phyloP scores from a whole-genome alignment of 2,888 invertebrate genomes.

The Drosophila nr. fundita region DNA sequence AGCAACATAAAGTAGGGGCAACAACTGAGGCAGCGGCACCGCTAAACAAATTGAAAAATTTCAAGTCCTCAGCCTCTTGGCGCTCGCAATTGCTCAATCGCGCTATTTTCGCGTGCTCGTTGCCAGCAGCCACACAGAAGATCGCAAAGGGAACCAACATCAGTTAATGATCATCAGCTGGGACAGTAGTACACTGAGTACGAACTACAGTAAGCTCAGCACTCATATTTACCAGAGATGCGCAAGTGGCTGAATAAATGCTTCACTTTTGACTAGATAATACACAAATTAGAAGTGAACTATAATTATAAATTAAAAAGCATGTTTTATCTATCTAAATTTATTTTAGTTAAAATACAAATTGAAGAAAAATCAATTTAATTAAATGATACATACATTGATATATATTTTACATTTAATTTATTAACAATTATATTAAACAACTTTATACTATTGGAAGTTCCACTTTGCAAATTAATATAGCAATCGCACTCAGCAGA shows the following conservation, averaged over 20 bases:
- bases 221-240: constrained; percentile 45
- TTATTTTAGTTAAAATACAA: neutral
- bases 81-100: constrained; percentile 78
- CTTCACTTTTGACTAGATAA: neutral
- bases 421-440: neutral
- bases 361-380: neutral
- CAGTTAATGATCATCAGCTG: constrained; percentile 35
- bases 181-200: constrained; percentile 37
- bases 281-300: neutral
- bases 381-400: neutral
- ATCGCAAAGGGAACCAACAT: constrained; percentile 34
- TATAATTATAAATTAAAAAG: neutral
- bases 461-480: neutral
- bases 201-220: constrained; percentile 27
- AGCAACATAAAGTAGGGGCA: constrained; percentile 29
- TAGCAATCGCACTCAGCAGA: neutral
- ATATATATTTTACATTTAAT: neutral
- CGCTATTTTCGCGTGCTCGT: constrained; percentile 67
- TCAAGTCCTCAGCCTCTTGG: constrained; percentile 76
- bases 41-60: constrained; percentile 77
- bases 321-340: neutral
- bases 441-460: neutral
- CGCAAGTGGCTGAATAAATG: constrained; percentile 16
- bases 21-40: constrained; percentile 44
- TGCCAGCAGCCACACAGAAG: constrained; percentile 38